Evolutionary conservation across 2,113 vertebrate genomes (phyloP).

Genomic region (Motacilla alba): DNA sequence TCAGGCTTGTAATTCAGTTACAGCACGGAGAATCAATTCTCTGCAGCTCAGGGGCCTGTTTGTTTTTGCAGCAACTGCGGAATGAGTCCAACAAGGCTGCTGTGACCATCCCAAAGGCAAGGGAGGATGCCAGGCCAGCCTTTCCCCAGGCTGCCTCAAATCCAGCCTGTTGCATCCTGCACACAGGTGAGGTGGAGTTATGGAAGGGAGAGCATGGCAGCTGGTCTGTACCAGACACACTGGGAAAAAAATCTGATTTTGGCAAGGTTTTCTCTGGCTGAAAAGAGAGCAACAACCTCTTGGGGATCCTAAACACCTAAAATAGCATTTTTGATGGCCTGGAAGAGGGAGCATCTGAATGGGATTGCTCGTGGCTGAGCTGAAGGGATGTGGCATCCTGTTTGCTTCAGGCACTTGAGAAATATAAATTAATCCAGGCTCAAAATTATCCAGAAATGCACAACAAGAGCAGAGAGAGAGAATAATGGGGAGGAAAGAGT

Average conservation of each 20-base stretch:
- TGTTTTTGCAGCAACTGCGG: slow-evolving; percentile 8
- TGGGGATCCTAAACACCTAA: neutral
- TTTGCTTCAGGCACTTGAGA: neutral
- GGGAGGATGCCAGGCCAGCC: neutral
- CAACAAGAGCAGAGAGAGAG: neutral
- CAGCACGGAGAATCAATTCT: slow-evolving; percentile 13
- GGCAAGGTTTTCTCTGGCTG: neutral
- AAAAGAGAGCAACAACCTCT: neutral
- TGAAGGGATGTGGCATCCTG: neutral
- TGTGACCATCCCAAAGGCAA: rapidly evolving
- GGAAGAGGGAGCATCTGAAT: neutral
- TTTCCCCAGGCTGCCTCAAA: neutral
- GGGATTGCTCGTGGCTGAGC: neutral
- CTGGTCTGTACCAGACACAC: rapidly evolving
- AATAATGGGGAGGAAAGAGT: neutral
- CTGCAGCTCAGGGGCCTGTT: slow-evolving; percentile 23
- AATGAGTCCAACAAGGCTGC: neutral
- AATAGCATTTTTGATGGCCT: neutral
- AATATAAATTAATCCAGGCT: neutral
- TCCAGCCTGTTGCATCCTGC: neutral
- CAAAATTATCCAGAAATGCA: neutral
- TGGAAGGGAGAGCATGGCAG: rapidly evolving
- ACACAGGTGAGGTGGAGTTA: neutral
- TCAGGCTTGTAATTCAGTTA: slow-evolving; percentile 65
- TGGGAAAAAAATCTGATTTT: neutral